These are phyloP conservation scores for Hylaea fasciaria DNA, from an alignment of 2,888 invertebrate genomes.

Conservation along the genomic window DNA sequence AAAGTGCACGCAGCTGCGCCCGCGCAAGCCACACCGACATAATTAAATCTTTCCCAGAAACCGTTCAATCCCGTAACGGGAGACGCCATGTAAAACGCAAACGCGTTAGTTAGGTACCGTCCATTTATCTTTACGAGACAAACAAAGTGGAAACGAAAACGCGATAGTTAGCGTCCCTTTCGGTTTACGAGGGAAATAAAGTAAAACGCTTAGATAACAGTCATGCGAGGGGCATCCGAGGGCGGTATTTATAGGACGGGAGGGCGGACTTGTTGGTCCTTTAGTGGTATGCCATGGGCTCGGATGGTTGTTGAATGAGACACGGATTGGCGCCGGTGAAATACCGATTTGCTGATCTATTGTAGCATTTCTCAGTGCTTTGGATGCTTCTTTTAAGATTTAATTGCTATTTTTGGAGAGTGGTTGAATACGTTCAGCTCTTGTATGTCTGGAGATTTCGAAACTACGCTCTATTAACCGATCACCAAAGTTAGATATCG, in stretches of 20 bases:
- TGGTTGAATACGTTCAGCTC: too few species aligned
- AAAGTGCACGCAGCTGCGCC: constrained; percentile 11
- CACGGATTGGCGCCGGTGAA: constrained; percentile 23
- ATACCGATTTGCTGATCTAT: constrained; percentile 10
- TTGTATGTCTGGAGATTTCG: too few species aligned
- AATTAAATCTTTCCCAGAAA: constrained; percentile 37
- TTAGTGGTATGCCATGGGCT: constrained; percentile 15
- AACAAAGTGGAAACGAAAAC: constrained; percentile 30
- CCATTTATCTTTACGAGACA: constrained; percentile 21
- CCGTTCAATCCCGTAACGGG: constrained; percentile 14
- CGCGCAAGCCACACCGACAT: constrained; percentile 15
- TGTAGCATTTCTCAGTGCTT: constrained; percentile 2
- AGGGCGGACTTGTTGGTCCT: constrained; percentile 17
- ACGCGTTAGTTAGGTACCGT: constrained; percentile 4
- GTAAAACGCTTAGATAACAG: constrained; percentile 41
- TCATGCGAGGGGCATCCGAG: constrained; percentile 60
- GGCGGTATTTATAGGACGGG: constrained; percentile 60
- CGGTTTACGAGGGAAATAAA: constrained; percentile 31
- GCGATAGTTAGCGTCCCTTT: constrained; percentile 25
- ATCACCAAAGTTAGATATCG: too few species aligned
- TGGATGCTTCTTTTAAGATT: neutral
- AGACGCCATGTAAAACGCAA: constrained; percentile 20
- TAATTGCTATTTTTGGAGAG: too few species aligned
- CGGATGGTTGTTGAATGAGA: constrained; percentile 23
- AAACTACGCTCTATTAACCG: too few species aligned